A percentile compares a stretch with the other conserved stretches of the same genome.
Evolutionary conservation across 92 coral and sea anemone genomes (phyloP).

Genomic region (Umimayanthus chanpuru): DNA sequence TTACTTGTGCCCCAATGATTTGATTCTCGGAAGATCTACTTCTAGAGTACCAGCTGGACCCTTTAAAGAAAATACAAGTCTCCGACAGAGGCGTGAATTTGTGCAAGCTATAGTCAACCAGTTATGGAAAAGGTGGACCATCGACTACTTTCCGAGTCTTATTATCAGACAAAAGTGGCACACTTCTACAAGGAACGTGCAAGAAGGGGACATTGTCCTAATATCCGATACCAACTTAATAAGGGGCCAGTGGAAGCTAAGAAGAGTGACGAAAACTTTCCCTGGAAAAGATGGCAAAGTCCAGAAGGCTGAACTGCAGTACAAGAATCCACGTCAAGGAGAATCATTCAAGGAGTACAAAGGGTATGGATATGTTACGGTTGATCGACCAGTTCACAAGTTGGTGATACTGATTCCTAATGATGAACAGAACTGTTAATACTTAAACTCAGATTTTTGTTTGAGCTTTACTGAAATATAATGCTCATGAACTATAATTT

Average conservation of each 20-base stretch:
- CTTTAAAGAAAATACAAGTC: slow-evolving; percentile 42
- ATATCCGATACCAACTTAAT: slow-evolving; percentile 30
- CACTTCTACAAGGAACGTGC: slow-evolving; percentile 28
- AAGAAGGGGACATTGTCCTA: slow-evolving; percentile 35
- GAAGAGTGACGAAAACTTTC: too few relatives aligned
- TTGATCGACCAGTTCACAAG: too few relatives aligned
- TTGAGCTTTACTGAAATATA: too few relatives aligned
- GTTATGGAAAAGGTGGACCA: slow-evolving; percentile 52
- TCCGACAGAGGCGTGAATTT: slow-evolving; percentile 38
- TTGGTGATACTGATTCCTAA: too few relatives aligned
- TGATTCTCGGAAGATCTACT: slow-evolving; percentile 55
- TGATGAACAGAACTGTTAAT: too few relatives aligned
- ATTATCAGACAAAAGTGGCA: slow-evolving; percentile 9
- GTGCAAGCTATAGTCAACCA: slow-evolving; percentile 35
- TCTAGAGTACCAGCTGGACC: slow-evolving; percentile 58
- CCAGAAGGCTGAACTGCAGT: slow-evolving; percentile 2
- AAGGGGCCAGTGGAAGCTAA: slow-evolving; percentile 4
- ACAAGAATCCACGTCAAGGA: slow-evolving; percentile 23
- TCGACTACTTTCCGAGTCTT: slow-evolving; percentile 48
- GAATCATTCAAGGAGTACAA: background rate
- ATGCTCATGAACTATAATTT: too few relatives aligned
- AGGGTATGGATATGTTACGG: too few relatives aligned
- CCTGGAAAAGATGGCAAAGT: too few relatives aligned
- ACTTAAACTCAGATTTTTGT: too few relatives aligned
- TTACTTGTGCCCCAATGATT: slow-evolving; percentile 59